Evolutionary conservation across 2,888 invertebrate species (phyloP).

Genomic region (Oxytorus armatus): DNA sequence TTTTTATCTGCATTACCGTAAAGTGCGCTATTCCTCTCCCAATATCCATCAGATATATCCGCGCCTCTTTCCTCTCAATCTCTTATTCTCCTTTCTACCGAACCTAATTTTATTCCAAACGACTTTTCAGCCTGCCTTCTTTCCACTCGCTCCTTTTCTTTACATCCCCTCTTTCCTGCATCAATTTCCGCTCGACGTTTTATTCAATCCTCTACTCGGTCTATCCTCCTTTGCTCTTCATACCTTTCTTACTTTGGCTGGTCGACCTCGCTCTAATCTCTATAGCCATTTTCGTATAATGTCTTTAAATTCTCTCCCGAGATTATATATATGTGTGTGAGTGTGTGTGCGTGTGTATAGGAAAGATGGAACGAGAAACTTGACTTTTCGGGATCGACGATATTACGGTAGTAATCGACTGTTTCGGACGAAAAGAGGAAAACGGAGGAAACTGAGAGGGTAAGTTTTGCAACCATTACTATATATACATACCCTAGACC

Average conservation of each 20-base stretch:
- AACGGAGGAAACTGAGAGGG: neutral
- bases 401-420: constrained; percentile 64
- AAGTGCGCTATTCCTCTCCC: constrained; percentile 33
- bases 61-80: too few relatives aligned
- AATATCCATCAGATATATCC: constrained; percentile 51
- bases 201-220: constrained; percentile 40
- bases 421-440: constrained; percentile 27
- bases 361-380: constrained; percentile 45
- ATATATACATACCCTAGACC: constrained; percentile 36
- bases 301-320: constrained; percentile 56
- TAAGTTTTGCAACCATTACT: constrained; percentile 46
- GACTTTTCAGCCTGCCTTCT: constrained; percentile 49
- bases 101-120: constrained; percentile 64
- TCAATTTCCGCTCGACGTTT: constrained; percentile 43
- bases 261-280: constrained; percentile 49
- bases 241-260: constrained; percentile 27
- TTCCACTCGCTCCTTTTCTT: constrained; percentile 9
- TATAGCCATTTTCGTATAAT: constrained; percentile 61
- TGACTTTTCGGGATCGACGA: constrained; percentile 62
- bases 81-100: constrained; percentile 37
- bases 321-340: neutral
- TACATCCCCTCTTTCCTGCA: constrained; percentile 37
- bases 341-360: constrained; percentile 7
- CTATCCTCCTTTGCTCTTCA: constrained; percentile 2
- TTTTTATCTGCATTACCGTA: neutral